Evolutionary conservation across 2,888 invertebrate genomes (phyloP).

Genomic region (Phytoseiulus persimilis): DNA sequence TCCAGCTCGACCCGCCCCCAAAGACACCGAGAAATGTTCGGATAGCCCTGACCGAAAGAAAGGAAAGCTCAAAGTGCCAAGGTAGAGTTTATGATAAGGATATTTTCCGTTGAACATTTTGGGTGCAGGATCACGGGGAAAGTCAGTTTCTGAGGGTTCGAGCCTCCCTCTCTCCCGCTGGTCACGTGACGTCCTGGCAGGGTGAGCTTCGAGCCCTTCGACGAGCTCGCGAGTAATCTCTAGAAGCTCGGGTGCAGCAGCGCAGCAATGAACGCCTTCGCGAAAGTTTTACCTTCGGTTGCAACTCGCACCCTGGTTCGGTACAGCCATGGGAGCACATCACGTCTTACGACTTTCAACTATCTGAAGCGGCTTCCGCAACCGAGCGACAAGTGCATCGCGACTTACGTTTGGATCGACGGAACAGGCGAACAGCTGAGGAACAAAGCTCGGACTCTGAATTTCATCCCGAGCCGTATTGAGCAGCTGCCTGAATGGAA

Average conservation of each 20-base stretch:
- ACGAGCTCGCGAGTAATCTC: neutral
- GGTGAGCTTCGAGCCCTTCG: neutral
- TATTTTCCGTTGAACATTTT: neutral
- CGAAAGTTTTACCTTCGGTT: neutral
- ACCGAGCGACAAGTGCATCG: slow-evolving; percentile 38
- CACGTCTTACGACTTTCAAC: slow-evolving; percentile 25
- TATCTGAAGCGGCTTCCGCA: slow-evolving; percentile 16
- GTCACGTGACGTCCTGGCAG: neutral
- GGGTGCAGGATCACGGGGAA: neutral
- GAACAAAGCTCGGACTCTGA: slow-evolving; percentile 30
- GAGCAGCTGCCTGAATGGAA: slow-evolving; percentile 73
- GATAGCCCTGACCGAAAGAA: neutral
- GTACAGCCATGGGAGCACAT: neutral
- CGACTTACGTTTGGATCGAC: slow-evolving; percentile 32
- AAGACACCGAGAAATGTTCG: neutral
- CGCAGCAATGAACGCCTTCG: neutral
- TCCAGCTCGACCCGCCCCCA: neutral
- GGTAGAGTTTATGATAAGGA: neutral
- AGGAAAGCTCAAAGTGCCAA: neutral
- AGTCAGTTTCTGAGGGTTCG: neutral
- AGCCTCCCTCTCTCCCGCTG: slow-evolving; percentile 5
- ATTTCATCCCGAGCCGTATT: slow-evolving; percentile 14
- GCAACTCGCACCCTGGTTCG: neutral
- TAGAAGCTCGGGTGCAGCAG: neutral
- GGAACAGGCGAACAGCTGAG: slow-evolving; percentile 19